Evolutionary conservation across 2,113 vertebrate species (phyloP).

Genomic region (Lota lota): DNA sequence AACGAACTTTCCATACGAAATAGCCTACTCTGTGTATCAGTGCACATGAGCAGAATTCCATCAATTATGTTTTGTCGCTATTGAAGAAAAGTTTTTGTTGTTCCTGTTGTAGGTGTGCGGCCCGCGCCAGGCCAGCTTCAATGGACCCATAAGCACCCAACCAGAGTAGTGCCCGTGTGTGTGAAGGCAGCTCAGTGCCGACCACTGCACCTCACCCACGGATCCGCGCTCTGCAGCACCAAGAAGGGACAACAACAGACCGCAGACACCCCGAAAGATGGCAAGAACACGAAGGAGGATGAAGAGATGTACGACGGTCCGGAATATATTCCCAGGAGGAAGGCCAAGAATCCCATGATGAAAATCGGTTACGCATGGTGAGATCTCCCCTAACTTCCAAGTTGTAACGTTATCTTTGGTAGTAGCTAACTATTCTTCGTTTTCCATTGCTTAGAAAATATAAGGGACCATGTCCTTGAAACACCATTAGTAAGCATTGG

Average conservation of each 20-base stretch:
- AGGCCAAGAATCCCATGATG: slow-evolving; percentile 87
- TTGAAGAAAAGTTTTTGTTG: too few species aligned
- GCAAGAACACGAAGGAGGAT: slow-evolving; percentile 16
- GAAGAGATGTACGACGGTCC: slow-evolving; percentile 54
- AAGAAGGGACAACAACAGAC: slow-evolving; percentile 53
- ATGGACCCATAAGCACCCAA: slow-evolving; percentile 4
- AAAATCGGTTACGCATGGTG: slow-evolving; percentile 88
- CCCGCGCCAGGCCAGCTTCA: slow-evolving; percentile 11
- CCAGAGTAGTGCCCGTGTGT: slow-evolving; percentile 4
- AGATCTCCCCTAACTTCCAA: slow-evolving; percentile 37
- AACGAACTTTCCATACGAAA: too few species aligned
- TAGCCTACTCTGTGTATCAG: too few species aligned
- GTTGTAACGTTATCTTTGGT: too few species aligned
- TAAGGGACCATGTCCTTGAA: too few species aligned
- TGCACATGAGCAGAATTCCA: too few species aligned
- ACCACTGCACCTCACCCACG: slow-evolving; percentile 42
- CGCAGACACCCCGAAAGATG: neutral
- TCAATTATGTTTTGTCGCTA: too few species aligned
- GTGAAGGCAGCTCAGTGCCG: neutral
- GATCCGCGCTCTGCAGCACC: slow-evolving; percentile 41
- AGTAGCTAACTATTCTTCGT: too few species aligned
- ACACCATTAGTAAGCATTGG: too few species aligned
- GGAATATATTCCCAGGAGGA: slow-evolving; percentile 82
- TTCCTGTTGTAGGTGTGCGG: slow-evolving; percentile 33
- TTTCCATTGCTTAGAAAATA: too few species aligned